Conservation (phyloP, 2,888 invertebrate genomes). For the Bhutanitis thaidina region DNA sequence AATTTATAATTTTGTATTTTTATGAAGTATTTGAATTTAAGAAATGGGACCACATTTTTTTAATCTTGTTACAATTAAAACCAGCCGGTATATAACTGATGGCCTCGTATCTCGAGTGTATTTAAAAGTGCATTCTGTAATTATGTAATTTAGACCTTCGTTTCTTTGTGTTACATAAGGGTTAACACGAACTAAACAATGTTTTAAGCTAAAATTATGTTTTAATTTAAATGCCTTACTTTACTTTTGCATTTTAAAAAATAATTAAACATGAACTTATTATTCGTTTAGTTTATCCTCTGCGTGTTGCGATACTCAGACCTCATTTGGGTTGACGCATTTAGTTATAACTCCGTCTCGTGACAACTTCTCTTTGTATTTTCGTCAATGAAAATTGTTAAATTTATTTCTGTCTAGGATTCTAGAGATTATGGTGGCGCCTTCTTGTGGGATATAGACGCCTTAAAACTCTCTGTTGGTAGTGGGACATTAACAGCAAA, state of each 20-base stretch:
- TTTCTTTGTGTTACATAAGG: background rate
- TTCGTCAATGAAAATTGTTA: slow-evolving; percentile 8
- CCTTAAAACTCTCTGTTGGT: no score
- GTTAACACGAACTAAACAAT: no score
- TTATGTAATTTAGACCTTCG: background rate
- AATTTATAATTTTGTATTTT: no score
- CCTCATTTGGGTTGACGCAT: slow-evolving; percentile 3
- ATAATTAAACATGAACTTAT: no score
- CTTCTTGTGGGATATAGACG: no score
- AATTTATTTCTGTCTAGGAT: background rate
- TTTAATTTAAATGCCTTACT: no score
- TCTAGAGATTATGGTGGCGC: no score
- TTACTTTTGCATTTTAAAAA: no score
- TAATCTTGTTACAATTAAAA: background rate
- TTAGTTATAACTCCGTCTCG: slow-evolving; percentile 4
- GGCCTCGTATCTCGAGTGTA: background rate
- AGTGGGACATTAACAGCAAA: no score
- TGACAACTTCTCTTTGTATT: slow-evolving; percentile 6
- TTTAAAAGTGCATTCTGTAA: background rate
- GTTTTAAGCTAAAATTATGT: no score
- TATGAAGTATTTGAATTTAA: no score
- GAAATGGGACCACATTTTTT: no score
- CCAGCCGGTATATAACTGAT: background rate
- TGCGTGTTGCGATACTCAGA: background rate
- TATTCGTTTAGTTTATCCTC: background rate